Base-by-base conservation (phyloP, 92 coral and sea anemone species). In the Bergia sp. region DNA sequence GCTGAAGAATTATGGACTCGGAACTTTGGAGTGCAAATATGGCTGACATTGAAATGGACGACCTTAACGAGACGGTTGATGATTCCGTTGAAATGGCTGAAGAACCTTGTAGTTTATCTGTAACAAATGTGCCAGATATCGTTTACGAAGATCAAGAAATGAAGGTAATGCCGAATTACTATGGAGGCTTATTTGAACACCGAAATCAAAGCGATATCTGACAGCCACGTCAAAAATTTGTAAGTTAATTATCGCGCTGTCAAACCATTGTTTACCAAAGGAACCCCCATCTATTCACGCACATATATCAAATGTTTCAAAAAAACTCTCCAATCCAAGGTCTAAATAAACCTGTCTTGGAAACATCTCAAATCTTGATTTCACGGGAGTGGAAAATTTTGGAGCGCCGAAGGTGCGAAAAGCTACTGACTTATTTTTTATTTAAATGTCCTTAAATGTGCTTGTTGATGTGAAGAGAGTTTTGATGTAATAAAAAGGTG, bases 71-170 rank as follows among this genome's bases (percentile, higher is more conserved):
- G 42, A 16, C 55, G 64, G 66, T 72, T 7, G 87, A 61, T 61
- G 69, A 61, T 20, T 61, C 69, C 16, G 29, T 61, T 61, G 69
- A 84, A 50, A 84, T 84, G 87, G 53, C 79, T 1, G 87, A 84
- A 36, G 87, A 84, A 37, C 87, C 91, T 6, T 92, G 94, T 73
- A 91, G 98, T 94, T 85, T 97, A 80, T 96, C 97, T 40, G 90
- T 97, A 7, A 97, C 99, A 37, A 94, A 97, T 76, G 92, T 96
- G 21, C 99, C 99, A 15, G 88, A 43, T 13, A 90, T 50, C 79
- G 97, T 97, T 18, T 97, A 91, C 88, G 93, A 93, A 21, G 96
- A 96, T 86, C 87, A 90, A 53, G 91, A 86, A 15, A 55, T 89
- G 1, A 97, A 97, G 97, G 99, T 96, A 92, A 58, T 74, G 18